phyloP scores from a whole-genome alignment of 2,113 vertebrate species.

The Gymnorhina tibicen region DNA sequence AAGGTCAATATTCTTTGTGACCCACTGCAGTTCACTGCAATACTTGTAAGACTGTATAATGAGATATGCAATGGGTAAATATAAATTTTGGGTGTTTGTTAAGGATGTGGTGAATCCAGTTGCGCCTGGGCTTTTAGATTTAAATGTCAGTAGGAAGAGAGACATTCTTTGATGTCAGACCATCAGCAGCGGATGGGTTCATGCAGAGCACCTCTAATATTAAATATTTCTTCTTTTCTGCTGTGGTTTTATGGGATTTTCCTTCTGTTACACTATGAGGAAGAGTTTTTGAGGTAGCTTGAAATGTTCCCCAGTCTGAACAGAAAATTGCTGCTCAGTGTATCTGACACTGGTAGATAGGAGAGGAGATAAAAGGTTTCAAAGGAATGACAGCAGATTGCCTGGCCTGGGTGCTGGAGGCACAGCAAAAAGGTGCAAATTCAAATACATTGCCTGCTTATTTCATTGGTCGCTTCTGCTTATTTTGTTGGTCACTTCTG shows the following conservation, averaged over 20 bases:
- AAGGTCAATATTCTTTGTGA: neutral
- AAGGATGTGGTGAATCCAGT: neutral
- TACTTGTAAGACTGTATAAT: neutral
- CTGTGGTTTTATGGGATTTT: neutral
- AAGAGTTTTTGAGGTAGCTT: neutral
- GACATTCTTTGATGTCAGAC: neutral
- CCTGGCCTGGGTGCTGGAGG: neutral
- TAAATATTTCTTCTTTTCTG: neutral
- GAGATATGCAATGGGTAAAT: neutral
- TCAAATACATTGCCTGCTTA: neutral
- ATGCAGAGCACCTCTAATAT: neutral
- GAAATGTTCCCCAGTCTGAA: neutral
- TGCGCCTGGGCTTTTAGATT: neutral
- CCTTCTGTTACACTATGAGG: neutral
- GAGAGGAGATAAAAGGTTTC: neutral
- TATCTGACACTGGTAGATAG: neutral
- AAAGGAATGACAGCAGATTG: neutral
- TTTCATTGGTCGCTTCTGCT: neutral
- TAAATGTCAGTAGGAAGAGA: neutral
- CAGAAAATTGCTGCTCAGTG: neutral
- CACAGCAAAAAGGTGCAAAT: neutral
- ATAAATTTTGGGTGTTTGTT: neutral
- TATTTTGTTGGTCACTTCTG: neutral
- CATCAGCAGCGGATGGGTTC: neutral
- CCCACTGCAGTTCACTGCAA: neutral